Base-by-base conservation (phyloP, 1,140 invertebrate genomes). In the Zaprionus taronus region DNA sequence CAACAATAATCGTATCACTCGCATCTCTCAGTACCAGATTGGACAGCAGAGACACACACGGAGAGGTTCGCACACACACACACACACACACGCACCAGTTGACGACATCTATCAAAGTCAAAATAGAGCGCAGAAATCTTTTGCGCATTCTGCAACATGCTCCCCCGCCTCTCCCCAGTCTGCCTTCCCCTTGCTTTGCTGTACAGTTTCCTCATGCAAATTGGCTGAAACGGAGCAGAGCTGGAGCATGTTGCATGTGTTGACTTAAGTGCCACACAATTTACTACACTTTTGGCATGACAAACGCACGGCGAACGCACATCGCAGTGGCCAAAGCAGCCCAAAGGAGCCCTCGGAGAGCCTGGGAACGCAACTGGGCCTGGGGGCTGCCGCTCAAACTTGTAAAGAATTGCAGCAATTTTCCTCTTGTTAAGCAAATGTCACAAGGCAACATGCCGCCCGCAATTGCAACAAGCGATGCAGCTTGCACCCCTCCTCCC, bases 341-440 rank as follows among this genome's bases (percentile, higher is more conserved):
- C 41, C 65, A 64, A 49, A 71, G 49, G 5, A 83, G 62, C 74
- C 80, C 71, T 28, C 61, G 47, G 26, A 57, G 24, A 24, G 7
- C 34, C 41, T 51, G 26, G 26, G 55, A 34, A 47, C 31, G 22
- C 58, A 14, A 51, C 79, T 81, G 73, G 80, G 77, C 57, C 24
- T 47, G n/a, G 7, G 31, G 31, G 56, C 47, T 70, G 70, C 65
- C 63, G 68, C 72, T 83, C 77, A 81, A 85, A 80, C 85, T 90
- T 91, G 81, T 87, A 91, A 87, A 91, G 84, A 91, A 91, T 89
- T 89, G 89, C 89, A 83, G 89, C 89, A 91, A 91, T 91, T 91
- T 91, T 91, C 89, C 85, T 91, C 89, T 91, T 91, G 89, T 91
- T 91, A 91, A 87, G 82, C 79, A 91, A 91, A 91, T 83, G 87